Evolutionary conservation across 2,113 vertebrate species (phyloP).

Genomic region (Grammomys surdaster): DNA sequence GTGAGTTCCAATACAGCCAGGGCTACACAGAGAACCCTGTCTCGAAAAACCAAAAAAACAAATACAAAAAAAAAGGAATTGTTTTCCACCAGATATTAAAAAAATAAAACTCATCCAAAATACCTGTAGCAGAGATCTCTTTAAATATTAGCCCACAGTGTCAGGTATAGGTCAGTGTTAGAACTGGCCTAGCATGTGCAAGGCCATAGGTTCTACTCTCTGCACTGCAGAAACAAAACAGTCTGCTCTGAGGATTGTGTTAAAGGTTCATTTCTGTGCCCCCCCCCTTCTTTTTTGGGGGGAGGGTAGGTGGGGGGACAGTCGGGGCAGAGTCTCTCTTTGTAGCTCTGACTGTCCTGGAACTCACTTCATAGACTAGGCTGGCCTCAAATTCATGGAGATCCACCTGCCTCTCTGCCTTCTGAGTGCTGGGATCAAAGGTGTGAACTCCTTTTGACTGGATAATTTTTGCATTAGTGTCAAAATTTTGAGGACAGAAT

Average conservation of each 20-base stretch:
- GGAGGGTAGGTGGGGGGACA: no score
- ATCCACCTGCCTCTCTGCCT: no score
- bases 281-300: no score
- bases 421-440: no score
- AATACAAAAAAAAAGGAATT: background rate
- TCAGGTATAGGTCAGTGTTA: background rate
- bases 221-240: background rate
- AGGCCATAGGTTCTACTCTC: no score
- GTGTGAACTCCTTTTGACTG: background rate
- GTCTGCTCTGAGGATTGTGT: background rate
- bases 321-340: no score
- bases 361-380: no score
- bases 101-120: slow-evolving; percentile 20
- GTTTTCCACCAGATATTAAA: background rate
- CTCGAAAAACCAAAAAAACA: no score
- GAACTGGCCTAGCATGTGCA: background rate
- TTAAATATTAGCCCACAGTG: background rate
- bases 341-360: no score
- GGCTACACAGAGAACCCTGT: no score
- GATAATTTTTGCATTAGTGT: background rate
- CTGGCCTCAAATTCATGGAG: no score
- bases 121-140: background rate
- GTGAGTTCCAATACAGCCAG: no score
- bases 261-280: background rate
- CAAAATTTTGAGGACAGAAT: slow-evolving; percentile 86